These are phyloP conservation scores for Diuraphis noxia DNA, from an alignment of 1,140 invertebrate species.

Conservation along the genomic window DNA sequence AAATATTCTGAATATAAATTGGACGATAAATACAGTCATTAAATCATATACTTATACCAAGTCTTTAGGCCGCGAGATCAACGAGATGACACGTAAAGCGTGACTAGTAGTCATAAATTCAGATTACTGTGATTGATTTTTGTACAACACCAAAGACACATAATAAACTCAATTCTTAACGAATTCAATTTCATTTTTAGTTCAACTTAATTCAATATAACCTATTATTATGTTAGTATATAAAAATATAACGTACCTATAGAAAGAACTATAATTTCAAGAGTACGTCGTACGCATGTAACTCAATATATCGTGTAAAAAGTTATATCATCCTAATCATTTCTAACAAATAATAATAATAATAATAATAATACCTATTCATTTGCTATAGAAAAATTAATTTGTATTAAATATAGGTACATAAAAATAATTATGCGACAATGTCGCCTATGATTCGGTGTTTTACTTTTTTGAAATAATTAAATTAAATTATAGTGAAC, in stretches of 20 bases:
- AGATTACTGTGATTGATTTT: background rate
- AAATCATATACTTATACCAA: background rate
- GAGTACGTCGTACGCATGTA: no score
- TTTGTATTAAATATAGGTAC: no score
- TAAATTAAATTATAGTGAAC: no score
- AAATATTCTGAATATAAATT: background rate
- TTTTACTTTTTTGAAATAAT: no score
- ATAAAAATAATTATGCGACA: no score
- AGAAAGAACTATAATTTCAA: background rate
- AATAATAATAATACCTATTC: no score
- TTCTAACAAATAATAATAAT: no score
- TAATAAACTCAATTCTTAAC: background rate
- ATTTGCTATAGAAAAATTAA: no score
- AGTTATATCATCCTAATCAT: no score
- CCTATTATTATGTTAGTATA: background rate
- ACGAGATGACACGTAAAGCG: background rate
- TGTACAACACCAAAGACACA: background rate
- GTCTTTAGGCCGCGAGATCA: background rate
- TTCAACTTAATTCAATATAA: background rate
- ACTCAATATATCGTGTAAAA: no score
- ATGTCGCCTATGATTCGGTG: no score
- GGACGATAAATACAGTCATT: background rate
- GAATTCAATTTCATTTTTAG: background rate
- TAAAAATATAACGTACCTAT: background rate
- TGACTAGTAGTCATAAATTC: background rate